phyloP scores from a whole-genome alignment of 2,113 vertebrate genomes.

The Nibea albiflora region DNA sequence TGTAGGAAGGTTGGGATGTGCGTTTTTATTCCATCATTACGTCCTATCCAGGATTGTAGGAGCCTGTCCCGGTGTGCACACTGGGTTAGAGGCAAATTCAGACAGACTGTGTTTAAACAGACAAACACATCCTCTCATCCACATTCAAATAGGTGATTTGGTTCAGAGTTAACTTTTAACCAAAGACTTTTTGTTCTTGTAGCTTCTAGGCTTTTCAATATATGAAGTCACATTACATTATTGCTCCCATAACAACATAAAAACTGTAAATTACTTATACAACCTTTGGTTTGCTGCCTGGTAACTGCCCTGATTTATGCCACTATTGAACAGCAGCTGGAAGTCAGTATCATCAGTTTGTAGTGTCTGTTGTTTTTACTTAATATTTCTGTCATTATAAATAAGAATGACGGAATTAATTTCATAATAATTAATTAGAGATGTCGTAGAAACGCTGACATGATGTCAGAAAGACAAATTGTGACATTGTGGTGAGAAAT shows the following conservation, averaged over 20 bases:
- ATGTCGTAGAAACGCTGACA: not conserved
- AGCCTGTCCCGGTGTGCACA: not conserved
- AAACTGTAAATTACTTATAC: not conserved
- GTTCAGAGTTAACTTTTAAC: not conserved
- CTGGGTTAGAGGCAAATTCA: not conserved
- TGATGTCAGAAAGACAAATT: not conserved
- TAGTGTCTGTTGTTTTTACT: not conserved
- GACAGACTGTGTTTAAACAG: not conserved
- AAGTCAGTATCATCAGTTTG: not conserved
- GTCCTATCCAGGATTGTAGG: not conserved
- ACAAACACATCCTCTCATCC: not conserved
- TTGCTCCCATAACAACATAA: not conserved
- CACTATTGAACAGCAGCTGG: too few species aligned
- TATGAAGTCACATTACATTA: not conserved
- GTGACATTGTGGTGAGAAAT: not conserved
- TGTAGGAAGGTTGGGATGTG: not conserved
- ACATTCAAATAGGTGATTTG: not conserved
- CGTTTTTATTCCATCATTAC: not conserved
- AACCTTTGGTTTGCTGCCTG: not conserved
- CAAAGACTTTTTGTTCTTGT: not conserved
- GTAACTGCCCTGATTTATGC: too few species aligned
- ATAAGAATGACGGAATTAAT: not conserved
- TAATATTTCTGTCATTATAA: not conserved
- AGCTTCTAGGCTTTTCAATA: not conserved
- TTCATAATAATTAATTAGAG: not conserved